A percentile compares a stretch with the other conserved stretches of the same genome.
phyloP scores from a whole-genome alignment of 1,140 invertebrate genomes.

The Drosophila murphyi region DNA sequence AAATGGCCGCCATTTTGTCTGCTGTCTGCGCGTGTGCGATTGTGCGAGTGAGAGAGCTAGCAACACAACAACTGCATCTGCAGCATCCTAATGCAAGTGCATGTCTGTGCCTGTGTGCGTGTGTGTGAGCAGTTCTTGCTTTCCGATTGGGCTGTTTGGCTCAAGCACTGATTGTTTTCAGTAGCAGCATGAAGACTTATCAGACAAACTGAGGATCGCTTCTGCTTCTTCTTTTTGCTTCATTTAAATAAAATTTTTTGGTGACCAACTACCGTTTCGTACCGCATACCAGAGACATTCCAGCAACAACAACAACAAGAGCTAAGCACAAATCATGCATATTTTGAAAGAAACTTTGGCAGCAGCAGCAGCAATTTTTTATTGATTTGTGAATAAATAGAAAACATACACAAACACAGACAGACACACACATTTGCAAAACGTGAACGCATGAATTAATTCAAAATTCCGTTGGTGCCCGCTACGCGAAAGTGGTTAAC shows the following conservation, averaged over 20 bases:
- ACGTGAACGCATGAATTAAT: conserved; percentile 75
- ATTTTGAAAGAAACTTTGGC: conserved; percentile 37
- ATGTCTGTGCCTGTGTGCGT: conserved; percentile 6
- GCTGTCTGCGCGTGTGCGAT: neutral
- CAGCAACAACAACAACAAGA: neutral
- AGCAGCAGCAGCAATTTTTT: conserved; percentile 9
- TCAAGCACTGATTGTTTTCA: conserved; percentile 22
- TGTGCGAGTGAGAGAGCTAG: conserved; percentile 6
- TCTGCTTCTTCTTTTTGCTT: neutral
- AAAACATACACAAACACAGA: conserved; percentile 5
- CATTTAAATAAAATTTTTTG: neutral
- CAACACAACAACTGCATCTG: conserved; percentile 10
- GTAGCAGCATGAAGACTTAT: neutral
- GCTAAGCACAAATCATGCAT: conserved; percentile 30
- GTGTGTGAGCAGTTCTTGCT: conserved; percentile 7
- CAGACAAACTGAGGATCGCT: conserved; percentile 8
- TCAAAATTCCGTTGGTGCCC: conserved; percentile 74
- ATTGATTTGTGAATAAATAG: conserved; percentile 39
- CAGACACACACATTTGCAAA: conserved; percentile 12
- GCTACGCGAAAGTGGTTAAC: conserved; percentile 68
- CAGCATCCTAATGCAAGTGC: conserved; percentile 31
- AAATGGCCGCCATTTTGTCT: conserved; percentile 32
- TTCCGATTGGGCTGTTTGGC: conserved; percentile 29
- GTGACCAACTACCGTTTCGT: conserved; percentile 23
- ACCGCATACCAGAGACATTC: neutral